These are phyloP conservation scores for Danionella dracula DNA, from an alignment of 2,797 vertebrate genomes.

Conservation along the genomic window DNA sequence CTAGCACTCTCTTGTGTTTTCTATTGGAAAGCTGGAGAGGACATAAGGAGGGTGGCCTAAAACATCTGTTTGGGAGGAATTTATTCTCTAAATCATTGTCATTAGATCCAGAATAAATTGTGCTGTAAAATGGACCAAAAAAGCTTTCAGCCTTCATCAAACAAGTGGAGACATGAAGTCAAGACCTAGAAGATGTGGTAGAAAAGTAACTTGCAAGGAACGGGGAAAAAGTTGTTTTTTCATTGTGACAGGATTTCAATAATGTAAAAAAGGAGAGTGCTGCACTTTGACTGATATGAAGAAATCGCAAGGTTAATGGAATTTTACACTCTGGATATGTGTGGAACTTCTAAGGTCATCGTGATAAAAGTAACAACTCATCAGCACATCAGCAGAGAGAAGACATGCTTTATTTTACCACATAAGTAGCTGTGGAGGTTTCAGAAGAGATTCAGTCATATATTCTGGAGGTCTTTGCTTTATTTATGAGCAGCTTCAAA, in stretches of 20 bases:
- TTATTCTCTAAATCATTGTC: constrained; percentile 61
- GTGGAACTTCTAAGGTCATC: constrained; percentile 18
- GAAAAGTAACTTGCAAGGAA: not conserved
- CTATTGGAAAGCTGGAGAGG: constrained; percentile 20
- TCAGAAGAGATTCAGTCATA: not conserved
- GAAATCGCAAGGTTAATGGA: not conserved
- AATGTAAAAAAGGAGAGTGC: not conserved
- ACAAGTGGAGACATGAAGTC: constrained; percentile 42
- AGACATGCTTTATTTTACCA: constrained; percentile 15
- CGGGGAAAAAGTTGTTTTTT: not conserved
- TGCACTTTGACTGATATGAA: constrained; percentile 1
- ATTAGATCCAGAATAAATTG: constrained; percentile 58
- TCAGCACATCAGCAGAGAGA: not conserved
- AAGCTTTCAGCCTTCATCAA: constrained; percentile 22
- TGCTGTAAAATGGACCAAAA: constrained; percentile 41
- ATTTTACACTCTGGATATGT: not conserved
- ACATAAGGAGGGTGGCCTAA: constrained; percentile 40
- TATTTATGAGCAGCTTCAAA: constrained; percentile 24
- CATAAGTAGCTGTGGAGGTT: not conserved
- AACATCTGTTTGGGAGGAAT: constrained; percentile 60
- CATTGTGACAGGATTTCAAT: constrained; percentile 16
- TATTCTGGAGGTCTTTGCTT: constrained; percentile 3
- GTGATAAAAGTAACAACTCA: constrained; percentile 15
- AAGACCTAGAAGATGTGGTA: not conserved
- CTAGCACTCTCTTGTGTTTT: not conserved